Conservation (phyloP, 2,113 vertebrate species). For the Heptranchias perlo region DNA sequence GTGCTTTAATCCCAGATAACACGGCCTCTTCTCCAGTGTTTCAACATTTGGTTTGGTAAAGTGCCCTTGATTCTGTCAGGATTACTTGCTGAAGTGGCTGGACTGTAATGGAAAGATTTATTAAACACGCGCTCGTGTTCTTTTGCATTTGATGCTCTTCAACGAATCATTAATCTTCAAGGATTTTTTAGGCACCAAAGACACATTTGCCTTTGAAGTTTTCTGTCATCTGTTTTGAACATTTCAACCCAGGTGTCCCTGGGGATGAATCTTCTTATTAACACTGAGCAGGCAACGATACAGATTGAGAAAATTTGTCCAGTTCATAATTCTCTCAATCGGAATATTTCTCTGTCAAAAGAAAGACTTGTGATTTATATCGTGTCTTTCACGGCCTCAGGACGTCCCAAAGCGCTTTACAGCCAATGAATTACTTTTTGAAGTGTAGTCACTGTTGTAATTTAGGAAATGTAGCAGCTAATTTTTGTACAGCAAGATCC, state of each 20-base stretch:
- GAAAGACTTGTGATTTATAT: background rate
- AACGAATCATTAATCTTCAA: background rate
- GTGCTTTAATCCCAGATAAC: background rate
- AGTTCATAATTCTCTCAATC: background rate
- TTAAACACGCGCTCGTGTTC: background rate
- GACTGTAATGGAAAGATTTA: background rate
- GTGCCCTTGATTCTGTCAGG: background rate
- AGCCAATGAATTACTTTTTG: background rate
- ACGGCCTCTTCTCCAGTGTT: background rate
- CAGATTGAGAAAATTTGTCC: background rate
- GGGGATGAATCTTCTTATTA: background rate
- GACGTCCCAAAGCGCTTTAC: background rate
- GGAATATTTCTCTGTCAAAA: background rate
- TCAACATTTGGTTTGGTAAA: background rate
- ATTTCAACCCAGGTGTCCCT: background rate
- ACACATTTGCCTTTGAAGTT: background rate
- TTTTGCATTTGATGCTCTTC: background rate
- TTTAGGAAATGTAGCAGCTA: background rate
- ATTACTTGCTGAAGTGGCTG: background rate
- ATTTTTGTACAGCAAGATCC: background rate
- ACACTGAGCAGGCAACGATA: background rate
- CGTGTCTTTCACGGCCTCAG: too few relatives aligned
- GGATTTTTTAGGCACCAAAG: background rate
- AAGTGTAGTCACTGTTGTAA: background rate
- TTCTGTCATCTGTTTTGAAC: background rate